These are phyloP conservation scores for Bembecia ichneumoniformis DNA, from an alignment of 2,888 invertebrate species.

Conservation along the genomic window DNA sequence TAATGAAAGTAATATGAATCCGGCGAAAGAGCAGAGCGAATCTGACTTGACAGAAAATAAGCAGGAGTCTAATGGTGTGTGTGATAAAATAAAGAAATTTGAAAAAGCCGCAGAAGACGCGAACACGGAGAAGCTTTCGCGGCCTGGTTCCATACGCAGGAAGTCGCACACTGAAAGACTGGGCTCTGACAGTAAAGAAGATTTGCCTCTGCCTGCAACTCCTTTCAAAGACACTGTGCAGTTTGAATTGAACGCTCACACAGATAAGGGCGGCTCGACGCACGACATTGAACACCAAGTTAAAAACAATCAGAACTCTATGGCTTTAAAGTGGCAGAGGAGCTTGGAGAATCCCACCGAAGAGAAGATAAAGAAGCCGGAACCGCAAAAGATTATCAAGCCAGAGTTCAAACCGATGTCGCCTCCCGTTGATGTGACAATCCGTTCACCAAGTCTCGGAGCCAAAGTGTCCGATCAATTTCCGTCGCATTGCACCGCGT, in stretches of 20 bases:
- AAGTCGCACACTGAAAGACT: constrained; percentile 30
- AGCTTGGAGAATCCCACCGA: constrained; percentile 29
- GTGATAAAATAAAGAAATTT: constrained; percentile 63
- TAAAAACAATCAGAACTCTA: constrained; percentile 21
- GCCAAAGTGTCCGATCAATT: constrained; percentile 55
- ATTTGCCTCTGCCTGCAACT: constrained; percentile 45
- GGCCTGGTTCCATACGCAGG: constrained; percentile 49
- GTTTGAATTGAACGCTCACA: constrained; percentile 27
- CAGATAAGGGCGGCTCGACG: constrained; percentile 15
- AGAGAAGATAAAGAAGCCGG: constrained; percentile 35
- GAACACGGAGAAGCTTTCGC: constrained; percentile 33
- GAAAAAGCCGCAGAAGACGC: constrained; percentile 62
- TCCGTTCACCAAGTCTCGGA: constrained; percentile 59
- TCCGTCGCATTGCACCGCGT: constrained; percentile 62
- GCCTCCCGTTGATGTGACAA: constrained; percentile 51
- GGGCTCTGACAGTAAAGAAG: constrained; percentile 27
- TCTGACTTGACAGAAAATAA: constrained; percentile 10
- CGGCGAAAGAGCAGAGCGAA: constrained; percentile 10
- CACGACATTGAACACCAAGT: constrained; percentile 29
- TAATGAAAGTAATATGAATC: constrained; percentile 8
- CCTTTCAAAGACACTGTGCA: constrained; percentile 47
- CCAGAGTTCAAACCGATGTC: constrained; percentile 61
- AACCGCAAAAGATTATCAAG: constrained; percentile 58
- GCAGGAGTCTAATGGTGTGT: constrained; percentile 55
- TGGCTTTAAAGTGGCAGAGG: constrained; percentile 39